Base-by-base conservation (phyloP, 2,113 vertebrate species). In the Forbesichthys agassizii region DNA sequence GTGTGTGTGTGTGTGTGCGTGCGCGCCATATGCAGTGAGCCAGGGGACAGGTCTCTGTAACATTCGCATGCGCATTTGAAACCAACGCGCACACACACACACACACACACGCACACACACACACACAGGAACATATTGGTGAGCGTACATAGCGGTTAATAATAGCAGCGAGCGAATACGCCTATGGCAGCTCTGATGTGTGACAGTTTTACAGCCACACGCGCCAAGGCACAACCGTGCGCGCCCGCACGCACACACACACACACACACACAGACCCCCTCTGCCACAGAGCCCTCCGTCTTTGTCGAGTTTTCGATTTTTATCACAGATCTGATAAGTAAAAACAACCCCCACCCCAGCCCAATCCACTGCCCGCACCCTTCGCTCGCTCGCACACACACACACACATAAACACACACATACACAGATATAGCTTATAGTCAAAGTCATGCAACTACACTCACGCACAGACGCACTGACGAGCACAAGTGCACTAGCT, bases 81-180 rank as follows among this genome's bases (percentile, higher is more conserved):
- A n/a, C 13, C 18, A 16, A n/a, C 20, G 2, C 20, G 2, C 20
- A 2, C 20, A 27, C 20, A 20, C 20, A 20, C 20, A 20, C 20
- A 20, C 20, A 1, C 20, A 1, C 27, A 3, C 27, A 3, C 27
- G 3, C 27, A 27, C 27, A 2, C 27, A 27, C 27, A 27, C 27
- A 27, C 27, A 27, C 27, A 27, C 27, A 27, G 27, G 81, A 92
- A 91, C 91, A 90, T 92, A 90, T 92, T 89, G 90, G 84, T 75
- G 86, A 82, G 86, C 61, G 75, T 88, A 78, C 87, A 83, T 90
- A 75, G 88, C 82, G 82, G 90, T 89, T 93, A 93, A 92, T 93
- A 91, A 93, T 93, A 93, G 89, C 86, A 90, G 82, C 85, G 81
- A 78, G 83, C 86, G 77, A 88, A 86, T 88, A 88, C 85, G 85